phyloP scores from a whole-genome alignment of 2,888 invertebrate species.

The Catocala nupta region DNA sequence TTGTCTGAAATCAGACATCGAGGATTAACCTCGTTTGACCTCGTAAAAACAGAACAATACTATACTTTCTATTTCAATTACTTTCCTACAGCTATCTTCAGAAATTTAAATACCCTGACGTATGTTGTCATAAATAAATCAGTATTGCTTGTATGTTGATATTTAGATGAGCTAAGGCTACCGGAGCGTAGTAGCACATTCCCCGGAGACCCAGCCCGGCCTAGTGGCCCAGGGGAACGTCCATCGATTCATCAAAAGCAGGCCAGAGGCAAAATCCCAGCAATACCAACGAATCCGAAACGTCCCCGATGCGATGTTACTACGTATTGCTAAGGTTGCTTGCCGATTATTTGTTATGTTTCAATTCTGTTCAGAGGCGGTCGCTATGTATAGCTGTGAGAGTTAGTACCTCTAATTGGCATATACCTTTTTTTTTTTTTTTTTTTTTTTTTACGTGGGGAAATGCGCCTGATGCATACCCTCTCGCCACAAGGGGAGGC shows the following conservation, averaged over 20 bases:
- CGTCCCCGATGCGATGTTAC: conserved; percentile 43
- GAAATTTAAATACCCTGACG: not conserved
- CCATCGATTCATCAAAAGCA: conserved; percentile 72
- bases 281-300: conserved; percentile 42
- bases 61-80: not conserved
- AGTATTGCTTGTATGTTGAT: conserved; percentile 27
- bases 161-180: conserved; percentile 42
- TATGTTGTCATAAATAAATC: conserved; percentile 25
- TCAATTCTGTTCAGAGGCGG: too few species aligned
- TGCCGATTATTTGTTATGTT: conserved; percentile 22
- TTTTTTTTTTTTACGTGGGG: too few species aligned
- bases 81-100: too few species aligned
- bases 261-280: conserved; percentile 59
- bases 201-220: conserved; percentile 53
- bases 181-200: conserved; percentile 24
- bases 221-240: conserved; percentile 57
- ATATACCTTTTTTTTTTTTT: too few species aligned
- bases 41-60: too few species aligned
- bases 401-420: too few species aligned
- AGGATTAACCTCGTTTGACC: too few species aligned
- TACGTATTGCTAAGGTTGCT: conserved; percentile 35
- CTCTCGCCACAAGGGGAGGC: too few species aligned
- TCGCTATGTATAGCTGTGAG: too few species aligned
- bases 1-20: too few species aligned
- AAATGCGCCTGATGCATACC: too few species aligned